Evolutionary conservation across 2,888 invertebrate species (phyloP), one percentile per base, ranked within the genome.

Genomic region (Dryadula phaetusa): DNA sequence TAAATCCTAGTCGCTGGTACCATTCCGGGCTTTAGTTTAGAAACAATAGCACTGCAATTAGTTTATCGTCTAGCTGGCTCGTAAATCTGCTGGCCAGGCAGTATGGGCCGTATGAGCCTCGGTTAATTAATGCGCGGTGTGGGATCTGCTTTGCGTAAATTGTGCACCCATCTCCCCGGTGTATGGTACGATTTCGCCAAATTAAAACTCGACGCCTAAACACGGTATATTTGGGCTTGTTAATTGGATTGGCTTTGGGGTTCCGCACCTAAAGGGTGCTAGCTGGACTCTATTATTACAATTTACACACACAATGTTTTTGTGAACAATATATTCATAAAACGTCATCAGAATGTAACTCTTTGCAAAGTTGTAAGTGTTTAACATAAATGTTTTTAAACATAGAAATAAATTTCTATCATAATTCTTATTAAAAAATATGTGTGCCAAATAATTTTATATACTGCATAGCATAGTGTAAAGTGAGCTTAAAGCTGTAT

Each of bases 1-100:
- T 40, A 63, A 46, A 56, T 56, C 65, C 64, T 60, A 60, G 47
- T 60, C 47, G 58, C 65, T 28, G 42, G 65, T 32, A 65, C 65
- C 49, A 65, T 65, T 60, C 60, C 44, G 46, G 60, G 60, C 60
- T 60, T 46, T 60, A 60, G 60, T 88, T 90, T 89, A 86, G 91
- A 90, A 91, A 92, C 90, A 91, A 91, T 91, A 88, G 90, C 83
- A 77, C 84, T 87, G 89, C 90, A 91, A 92, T 91, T 91, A 90
- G 90, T 92, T 90, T 86, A 88, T 89, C 89, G 85, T 87, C 91
- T 90, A 90, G 90, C 89, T 86, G 90, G 89, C 88, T 90, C 90
- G 90, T 91, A 91, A 91, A 91, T 90, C 91, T 90, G 86, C 86
- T 85, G 85, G 88, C 88, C 86, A 89, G 88, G 87, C 84, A 79